Conservation (phyloP, 2,113 vertebrate genomes). For the Arvicanthis niloticus region DNA sequence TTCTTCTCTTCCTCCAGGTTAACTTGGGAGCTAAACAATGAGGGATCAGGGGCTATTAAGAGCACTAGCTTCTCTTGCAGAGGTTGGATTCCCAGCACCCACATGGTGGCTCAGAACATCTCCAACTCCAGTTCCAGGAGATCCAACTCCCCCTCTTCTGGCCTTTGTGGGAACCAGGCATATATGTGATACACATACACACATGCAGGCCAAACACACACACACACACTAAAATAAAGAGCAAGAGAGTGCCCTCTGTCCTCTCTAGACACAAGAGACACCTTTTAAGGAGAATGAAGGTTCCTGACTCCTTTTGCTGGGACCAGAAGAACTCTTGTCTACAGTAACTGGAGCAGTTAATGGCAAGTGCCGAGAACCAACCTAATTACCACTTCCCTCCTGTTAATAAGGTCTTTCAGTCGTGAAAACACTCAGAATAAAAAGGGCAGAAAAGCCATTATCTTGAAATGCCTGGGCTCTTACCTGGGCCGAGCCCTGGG, state of each 20-base stretch:
- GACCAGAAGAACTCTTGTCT: slow-evolving; percentile 42
- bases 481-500: slow-evolving; percentile 71
- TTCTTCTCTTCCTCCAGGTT: not conserved
- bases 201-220: not conserved
- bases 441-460: slow-evolving; percentile 76
- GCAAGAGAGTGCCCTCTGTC: not conserved
- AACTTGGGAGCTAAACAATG: not conserved
- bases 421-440: slow-evolving; percentile 66
- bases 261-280: not conserved
- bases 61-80: not conserved
- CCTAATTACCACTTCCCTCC: slow-evolving; percentile 75
- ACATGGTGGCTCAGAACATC: not conserved
- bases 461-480: slow-evolving; percentile 72
- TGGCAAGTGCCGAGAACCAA: slow-evolving; percentile 64
- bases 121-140: not conserved
- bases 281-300: not conserved
- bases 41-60: not conserved
- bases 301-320: slow-evolving; percentile 42
- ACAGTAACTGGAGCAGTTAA: slow-evolving; percentile 34
- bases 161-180: not conserved
- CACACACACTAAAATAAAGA: not conserved
- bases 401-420: slow-evolving; percentile 78
- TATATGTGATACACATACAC: not conserved
- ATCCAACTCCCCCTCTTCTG: not conserved
- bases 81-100: not conserved